A percentile compares a stretch with the other conserved stretches of the same genome.
phyloP scores from a whole-genome alignment of 2,888 invertebrate genomes.

The Nephrocerus scutellatus region DNA sequence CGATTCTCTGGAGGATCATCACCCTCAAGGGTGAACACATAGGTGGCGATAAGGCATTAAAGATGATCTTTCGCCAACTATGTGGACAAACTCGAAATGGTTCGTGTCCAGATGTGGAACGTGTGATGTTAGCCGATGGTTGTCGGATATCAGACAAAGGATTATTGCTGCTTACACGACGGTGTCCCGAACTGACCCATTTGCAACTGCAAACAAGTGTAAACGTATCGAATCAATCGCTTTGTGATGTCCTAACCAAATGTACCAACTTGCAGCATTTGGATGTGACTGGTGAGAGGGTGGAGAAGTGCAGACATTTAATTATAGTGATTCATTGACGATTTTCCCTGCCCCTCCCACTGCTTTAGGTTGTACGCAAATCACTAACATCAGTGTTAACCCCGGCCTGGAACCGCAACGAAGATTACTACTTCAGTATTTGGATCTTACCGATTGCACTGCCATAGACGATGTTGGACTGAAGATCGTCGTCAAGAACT shows the following conservation, averaged over 20 bases:
- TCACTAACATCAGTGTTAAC: constrained; percentile 69
- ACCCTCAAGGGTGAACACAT: constrained; percentile 54
- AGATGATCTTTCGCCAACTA: constrained; percentile 57
- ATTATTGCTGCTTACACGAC: constrained; percentile 64
- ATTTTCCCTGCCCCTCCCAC: background rate
- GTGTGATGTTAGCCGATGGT: constrained; percentile 61
- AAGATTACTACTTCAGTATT: constrained; percentile 71
- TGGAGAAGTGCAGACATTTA: background rate
- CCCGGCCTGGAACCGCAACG: constrained; percentile 59
- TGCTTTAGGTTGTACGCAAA: constrained; percentile 61
- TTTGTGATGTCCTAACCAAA: constrained; percentile 71
- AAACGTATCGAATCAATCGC: constrained; percentile 66
- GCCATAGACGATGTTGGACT: constrained; percentile 78
- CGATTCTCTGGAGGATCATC: constrained; percentile 65
- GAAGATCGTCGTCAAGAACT: constrained; percentile 75
- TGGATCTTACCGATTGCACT: constrained; percentile 86
- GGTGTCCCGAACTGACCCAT: constrained; percentile 76
- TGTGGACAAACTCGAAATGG: constrained; percentile 61
- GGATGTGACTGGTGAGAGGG: constrained; percentile 69
- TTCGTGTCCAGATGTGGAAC: constrained; percentile 61
- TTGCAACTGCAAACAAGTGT: constrained; percentile 70
- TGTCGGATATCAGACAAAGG: constrained; percentile 71
- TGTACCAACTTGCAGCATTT: constrained; percentile 77
- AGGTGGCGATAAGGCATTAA: constrained; percentile 59
- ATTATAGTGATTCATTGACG: background rate